Evolutionary conservation across 2,888 invertebrate genomes (phyloP), one percentile per base, ranked within the genome.

Genomic region (Morpho achilles): DNA sequence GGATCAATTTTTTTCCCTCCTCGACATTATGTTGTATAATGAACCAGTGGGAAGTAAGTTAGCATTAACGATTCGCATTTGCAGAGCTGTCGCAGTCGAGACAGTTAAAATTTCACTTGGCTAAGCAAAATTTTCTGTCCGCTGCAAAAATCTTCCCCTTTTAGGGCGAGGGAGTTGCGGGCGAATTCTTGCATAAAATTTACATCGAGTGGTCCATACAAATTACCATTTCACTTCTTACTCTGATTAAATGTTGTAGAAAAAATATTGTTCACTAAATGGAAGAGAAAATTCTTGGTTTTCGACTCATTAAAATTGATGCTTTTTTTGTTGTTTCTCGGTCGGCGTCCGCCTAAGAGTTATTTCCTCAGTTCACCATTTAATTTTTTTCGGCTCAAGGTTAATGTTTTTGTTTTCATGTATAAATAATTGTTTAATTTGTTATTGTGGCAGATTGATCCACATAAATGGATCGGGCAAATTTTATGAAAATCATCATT

Each of bases 221-320:
- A 89, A 90, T 90, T 88, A 88, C 87, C 88, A 88, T 89, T 88
- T 85, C 87, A 83, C 86, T 85, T 87, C 87, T 88, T 87, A 84
- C 87, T 87, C 87, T 89, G 89, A 90, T 90, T 90, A 89, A 89
- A 90, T 88, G 89, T 88, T 87, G 84, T 87, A 90, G 89, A 90
- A 90, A 89, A 90, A 88, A 88, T 88, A 88, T 88, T 88, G 88
- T 84, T 81, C 79, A 82, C 84, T 76, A 87, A 89, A 88, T 87
- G 87, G 84, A 81, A 82, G 79, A 83, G 88, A 87, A 88, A 85
- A 86, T 87, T 83, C 82, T 83, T 79, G 85, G 85, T 86, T 88
- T 87, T 85, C 76, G 82, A 85, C 83, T 87, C 87, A 87, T 87
- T 87, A 87, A 87, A 87, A 87, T 53, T 53, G 45, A 46, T 53